These are phyloP conservation scores for Hedya salicella DNA, from an alignment of 2,888 invertebrate genomes.

Conservation along the genomic window DNA sequence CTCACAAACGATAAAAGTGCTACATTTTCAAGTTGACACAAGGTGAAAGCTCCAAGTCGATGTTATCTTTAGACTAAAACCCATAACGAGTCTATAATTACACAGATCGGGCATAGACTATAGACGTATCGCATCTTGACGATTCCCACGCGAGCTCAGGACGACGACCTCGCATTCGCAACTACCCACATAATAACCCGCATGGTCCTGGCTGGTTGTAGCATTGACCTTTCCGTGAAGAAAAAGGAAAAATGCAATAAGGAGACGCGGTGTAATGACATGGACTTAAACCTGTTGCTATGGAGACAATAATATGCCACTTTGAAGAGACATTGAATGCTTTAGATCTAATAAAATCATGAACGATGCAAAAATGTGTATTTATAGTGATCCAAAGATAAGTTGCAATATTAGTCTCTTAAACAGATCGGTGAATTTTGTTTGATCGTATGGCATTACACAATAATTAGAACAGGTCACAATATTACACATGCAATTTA, in stretches of 20 bases:
- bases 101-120: conserved; percentile 18
- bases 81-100: conserved; percentile 30
- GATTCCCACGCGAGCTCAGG: conserved; percentile 63
- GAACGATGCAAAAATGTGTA: too few species aligned
- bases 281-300: too few species aligned
- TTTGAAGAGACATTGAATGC: too few species aligned
- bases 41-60: conserved; percentile 27
- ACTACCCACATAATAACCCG: conserved; percentile 58
- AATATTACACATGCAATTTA: too few species aligned
- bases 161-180: conserved; percentile 67
- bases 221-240: conserved; percentile 35
- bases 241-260: neutral
- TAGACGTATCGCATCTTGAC: conserved; percentile 47
- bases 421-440: too few species aligned
- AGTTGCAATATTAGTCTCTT: too few species aligned
- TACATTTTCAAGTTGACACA: conserved; percentile 8
- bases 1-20: conserved; percentile 10
- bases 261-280: neutral
- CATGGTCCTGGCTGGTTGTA: conserved; percentile 26
- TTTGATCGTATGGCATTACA: too few species aligned
- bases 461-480: too few species aligned
- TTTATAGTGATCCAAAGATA: too few species aligned
- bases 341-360: too few species aligned
- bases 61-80: conserved; percentile 20
- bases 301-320: too few species aligned